Percentiles rank a stretch among this genome's conserved stretches.
Conservation (phyloP, 2,113 vertebrate genomes). For the Burhinus bistriatus region DNA sequence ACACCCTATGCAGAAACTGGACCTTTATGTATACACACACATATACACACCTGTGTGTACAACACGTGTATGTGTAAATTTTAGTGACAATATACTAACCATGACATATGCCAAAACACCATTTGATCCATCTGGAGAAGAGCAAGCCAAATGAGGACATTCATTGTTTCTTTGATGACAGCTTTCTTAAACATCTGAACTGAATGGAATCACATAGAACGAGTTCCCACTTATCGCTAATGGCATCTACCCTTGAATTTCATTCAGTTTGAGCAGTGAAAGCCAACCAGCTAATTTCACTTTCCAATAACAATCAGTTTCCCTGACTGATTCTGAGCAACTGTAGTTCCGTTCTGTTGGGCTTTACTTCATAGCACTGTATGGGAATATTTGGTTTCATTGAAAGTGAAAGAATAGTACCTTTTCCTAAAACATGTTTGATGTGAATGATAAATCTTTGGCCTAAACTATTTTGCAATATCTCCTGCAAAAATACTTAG, state of each 20-base stretch:
- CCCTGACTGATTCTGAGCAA: neutral
- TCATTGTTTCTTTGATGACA: neutral
- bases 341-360: neutral
- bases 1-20: neutral
- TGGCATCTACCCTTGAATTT: neutral
- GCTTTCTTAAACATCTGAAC: neutral
- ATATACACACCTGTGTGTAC: accelerated
- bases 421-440: neutral
- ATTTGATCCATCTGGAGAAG: neutral
- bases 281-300: neutral
- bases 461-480: neutral
- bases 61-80: accelerated
- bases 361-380: neutral
- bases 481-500: neutral
- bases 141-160: neutral
- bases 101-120: neutral
- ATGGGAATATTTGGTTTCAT: neutral
- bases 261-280: neutral
- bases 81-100: neutral
- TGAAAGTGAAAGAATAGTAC: neutral
- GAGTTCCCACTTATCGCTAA: neutral
- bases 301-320: neutral
- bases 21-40: neutral
- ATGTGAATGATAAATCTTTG: neutral
- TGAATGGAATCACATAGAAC: neutral